A percentile compares a stretch with the other conserved stretches of the same genome.
Conservation (phyloP, 2,888 invertebrate genomes). For the Ochropleura plecta region DNA sequence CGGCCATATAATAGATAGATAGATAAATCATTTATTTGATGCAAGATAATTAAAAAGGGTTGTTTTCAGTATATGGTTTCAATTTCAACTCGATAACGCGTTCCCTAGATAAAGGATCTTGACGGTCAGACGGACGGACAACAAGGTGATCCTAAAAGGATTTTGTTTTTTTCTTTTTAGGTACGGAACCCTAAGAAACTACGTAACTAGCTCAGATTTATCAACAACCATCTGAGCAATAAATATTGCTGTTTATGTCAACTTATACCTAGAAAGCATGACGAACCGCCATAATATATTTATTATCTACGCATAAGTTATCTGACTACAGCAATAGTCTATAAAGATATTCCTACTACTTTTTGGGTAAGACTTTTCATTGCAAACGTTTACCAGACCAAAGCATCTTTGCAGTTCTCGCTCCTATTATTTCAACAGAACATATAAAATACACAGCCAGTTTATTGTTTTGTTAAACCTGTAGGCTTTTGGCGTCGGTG, state of each 20-base stretch:
- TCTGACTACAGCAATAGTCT: background rate
- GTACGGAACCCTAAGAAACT: background rate
- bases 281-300: background rate
- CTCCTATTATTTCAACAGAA: background rate
- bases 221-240: background rate
- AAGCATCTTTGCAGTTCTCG: background rate
- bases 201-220: background rate
- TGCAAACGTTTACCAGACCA: background rate
- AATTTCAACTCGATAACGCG: no score
- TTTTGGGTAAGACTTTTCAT: background rate
- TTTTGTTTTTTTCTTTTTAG: no score
- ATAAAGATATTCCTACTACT: background rate
- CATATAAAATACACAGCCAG: background rate
- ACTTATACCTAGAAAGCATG: background rate
- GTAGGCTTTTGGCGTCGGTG: conserved; percentile 70
- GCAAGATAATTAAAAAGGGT: no score
- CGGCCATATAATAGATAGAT: no score
- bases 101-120: no score
- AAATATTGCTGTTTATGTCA: background rate
- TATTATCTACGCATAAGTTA: background rate
- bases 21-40: no score
- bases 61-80: no score
- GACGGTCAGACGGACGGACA: no score
- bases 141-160: no score
- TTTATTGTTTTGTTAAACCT: conserved; percentile 44